A percentile compares a stretch with the other conserved stretches of the same genome.
phyloP scores from a whole-genome alignment of 2,797 vertebrate species.

The Pyrocephalus nanus region DNA sequence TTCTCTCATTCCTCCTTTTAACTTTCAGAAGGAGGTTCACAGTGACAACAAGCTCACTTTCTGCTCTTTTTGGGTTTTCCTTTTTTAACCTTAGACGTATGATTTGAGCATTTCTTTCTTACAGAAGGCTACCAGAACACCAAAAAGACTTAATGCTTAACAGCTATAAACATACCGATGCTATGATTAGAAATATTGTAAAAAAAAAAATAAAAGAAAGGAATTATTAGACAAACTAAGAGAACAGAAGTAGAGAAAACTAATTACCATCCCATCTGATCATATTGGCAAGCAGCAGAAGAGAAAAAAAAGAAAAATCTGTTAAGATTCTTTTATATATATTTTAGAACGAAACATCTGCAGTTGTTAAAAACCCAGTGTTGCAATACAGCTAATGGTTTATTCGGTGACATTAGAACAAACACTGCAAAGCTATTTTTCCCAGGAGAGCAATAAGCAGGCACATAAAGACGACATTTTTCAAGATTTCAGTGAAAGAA shows the following conservation, averaged over 20 bases:
- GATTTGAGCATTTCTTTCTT: neutral
- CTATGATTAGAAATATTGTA: neutral
- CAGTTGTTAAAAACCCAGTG: neutral
- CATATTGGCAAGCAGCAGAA: constrained; percentile 76
- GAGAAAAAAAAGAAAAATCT: constrained; percentile 39
- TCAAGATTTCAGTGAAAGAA: neutral
- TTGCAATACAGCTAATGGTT: neutral
- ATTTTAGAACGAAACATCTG: neutral
- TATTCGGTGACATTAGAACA: neutral
- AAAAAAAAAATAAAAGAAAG: neutral
- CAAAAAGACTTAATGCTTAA: neutral
- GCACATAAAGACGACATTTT: neutral
- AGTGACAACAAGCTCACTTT: neutral
- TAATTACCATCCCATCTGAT: constrained; percentile 96
- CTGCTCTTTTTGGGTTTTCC: neutral
- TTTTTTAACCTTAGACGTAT: neutral
- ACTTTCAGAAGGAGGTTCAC: neutral
- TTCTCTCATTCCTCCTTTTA: neutral
- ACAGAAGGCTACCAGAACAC: neutral
- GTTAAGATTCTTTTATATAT: constrained; percentile 53
- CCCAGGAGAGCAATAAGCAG: neutral
- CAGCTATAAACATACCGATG: neutral
- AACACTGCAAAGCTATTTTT: neutral
- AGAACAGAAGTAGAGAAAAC: constrained; percentile 42
- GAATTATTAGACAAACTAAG: constrained; percentile 22